Conservation (phyloP, 2,888 invertebrate species). For the Plusia festucae region DNA sequence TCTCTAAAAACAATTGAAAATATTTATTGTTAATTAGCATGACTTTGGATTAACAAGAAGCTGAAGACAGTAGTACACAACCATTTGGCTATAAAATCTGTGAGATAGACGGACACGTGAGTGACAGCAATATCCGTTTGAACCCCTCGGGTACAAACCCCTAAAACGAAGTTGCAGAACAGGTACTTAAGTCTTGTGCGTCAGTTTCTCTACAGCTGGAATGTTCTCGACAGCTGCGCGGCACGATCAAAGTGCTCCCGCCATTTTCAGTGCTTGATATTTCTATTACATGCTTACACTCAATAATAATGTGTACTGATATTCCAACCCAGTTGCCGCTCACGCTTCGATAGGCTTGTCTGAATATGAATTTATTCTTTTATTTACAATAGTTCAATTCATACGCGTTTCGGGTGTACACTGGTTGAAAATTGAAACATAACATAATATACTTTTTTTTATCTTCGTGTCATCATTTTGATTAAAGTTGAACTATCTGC, state of each 20-base stretch:
- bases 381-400: neutral
- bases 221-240: neutral
- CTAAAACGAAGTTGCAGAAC: neutral
- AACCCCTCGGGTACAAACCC: too few relatives aligned
- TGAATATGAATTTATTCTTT: neutral
- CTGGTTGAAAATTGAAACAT: neutral
- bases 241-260: slow-evolving; percentile 2
- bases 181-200: neutral
- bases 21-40: too few relatives aligned
- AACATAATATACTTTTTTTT: too few relatives aligned
- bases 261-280: neutral
- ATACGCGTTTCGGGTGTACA: neutral
- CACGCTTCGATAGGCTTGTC: slow-evolving; percentile 13
- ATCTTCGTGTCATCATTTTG: too few relatives aligned
- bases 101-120: too few relatives aligned
- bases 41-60: too few relatives aligned
- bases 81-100: too few relatives aligned
- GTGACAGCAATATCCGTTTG: too few relatives aligned
- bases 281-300: neutral
- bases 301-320: slow-evolving; percentile 12
- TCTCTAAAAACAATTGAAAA: too few relatives aligned
- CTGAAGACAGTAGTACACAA: too few relatives aligned
- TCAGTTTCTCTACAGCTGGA: neutral
- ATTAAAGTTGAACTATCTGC: too few relatives aligned
- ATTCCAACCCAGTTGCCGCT: slow-evolving; percentile 19